Conservation (phyloP, 1,140 invertebrate species). For the Penaeus vannamei region DNA sequence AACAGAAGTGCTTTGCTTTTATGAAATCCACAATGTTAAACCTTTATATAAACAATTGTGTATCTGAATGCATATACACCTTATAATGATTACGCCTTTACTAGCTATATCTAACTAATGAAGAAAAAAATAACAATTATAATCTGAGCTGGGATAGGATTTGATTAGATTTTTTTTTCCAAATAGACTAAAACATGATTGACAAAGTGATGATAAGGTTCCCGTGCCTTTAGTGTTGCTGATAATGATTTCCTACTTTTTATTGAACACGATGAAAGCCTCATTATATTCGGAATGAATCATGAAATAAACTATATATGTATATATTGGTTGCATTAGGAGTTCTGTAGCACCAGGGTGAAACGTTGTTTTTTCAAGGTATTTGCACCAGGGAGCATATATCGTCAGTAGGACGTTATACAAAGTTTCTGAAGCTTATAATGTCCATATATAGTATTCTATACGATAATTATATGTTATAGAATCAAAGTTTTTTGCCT, state of each 20-base stretch:
- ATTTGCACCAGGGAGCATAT: constrained; percentile 24
- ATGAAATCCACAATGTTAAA: constrained; percentile 26
- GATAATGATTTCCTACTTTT: constrained; percentile 12
- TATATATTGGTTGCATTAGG: neutral
- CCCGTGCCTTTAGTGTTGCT: constrained; percentile 59
- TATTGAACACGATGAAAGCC: too few relatives aligned
- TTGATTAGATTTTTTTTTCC: constrained; percentile 38
- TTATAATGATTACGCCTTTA: constrained; percentile 51
- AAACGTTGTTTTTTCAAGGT: neutral
- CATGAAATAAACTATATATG: neutral
- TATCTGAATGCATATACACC: constrained; percentile 34
- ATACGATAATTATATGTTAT: constrained; percentile 62
- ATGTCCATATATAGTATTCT: constrained; percentile 61
- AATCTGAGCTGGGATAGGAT: constrained; percentile 33
- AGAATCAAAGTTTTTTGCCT: constrained; percentile 64
- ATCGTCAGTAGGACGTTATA: too few relatives aligned
- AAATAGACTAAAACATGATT: constrained; percentile 18
- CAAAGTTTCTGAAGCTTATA: constrained; percentile 26
- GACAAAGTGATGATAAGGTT: constrained; percentile 55
- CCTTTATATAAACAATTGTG: constrained; percentile 38
- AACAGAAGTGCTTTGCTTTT: constrained; percentile 37
- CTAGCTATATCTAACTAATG: constrained; percentile 45
- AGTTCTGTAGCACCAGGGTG: constrained; percentile 19
- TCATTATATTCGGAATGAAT: neutral
- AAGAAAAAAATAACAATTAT: constrained; percentile 26